Conservation (phyloP, 2,113 vertebrate species). For the Indicator indicator region DNA sequence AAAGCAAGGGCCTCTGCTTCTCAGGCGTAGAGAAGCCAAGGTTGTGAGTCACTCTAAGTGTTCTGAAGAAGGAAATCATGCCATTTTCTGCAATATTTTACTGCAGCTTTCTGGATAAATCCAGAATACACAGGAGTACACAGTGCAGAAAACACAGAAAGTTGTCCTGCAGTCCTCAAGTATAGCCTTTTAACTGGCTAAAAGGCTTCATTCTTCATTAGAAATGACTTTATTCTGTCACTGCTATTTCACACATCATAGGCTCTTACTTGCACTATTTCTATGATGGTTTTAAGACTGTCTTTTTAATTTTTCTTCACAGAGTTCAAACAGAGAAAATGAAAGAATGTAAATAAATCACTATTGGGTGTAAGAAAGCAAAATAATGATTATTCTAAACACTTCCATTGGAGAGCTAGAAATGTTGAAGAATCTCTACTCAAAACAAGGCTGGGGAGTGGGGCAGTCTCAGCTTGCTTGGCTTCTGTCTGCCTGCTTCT, state of each 20-base stretch:
- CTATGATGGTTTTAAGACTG: too few relatives aligned
- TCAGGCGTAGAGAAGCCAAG: neutral
- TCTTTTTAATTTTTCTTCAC: too few relatives aligned
- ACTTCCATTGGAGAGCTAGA: too few relatives aligned
- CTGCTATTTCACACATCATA: neutral
- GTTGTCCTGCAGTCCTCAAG: neutral
- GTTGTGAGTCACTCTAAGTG: neutral
- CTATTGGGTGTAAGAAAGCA: too few relatives aligned
- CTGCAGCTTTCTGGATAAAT: neutral
- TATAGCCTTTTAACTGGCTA: neutral
- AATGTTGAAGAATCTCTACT: too few relatives aligned
- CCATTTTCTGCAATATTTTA: conserved; percentile 21
- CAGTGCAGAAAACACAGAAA: neutral
- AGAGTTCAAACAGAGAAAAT: too few relatives aligned
- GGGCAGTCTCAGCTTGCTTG: too few relatives aligned
- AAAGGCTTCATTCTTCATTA: neutral
- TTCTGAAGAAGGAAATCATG: conserved; percentile 20
- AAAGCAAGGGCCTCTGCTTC: neutral
- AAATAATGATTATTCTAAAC: too few relatives aligned
- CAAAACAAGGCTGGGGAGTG: too few relatives aligned
- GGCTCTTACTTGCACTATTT: neutral
- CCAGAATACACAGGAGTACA: neutral
- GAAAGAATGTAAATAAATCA: too few relatives aligned
- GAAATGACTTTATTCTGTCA: neutral
- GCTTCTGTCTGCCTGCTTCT: too few relatives aligned